Base-by-base conservation (phyloP, 2,113 vertebrate genomes). In the Rhea americana region DNA sequence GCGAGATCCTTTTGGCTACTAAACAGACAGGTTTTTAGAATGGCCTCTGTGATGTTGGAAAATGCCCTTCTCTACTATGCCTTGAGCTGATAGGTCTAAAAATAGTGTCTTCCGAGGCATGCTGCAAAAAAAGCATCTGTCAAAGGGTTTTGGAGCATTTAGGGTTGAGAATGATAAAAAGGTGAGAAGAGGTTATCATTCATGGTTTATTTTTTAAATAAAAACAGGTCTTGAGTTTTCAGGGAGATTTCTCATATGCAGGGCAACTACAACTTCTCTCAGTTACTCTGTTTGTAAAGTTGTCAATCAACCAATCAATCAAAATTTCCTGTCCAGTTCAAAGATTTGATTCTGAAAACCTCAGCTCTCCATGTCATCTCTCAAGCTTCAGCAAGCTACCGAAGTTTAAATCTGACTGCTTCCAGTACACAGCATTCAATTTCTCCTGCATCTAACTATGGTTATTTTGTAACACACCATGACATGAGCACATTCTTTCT, bases 401-500 rank as follows among this genome's bases (percentile, higher is more conserved):
- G 90, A 41, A 67, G 41, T 73, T 90, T 79, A 79, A 85, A 93
- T 77, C 59, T 85, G 76, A 51, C 82, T 93, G 62, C 74, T 77
- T 39, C 7, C n/a, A 88, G 73, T 59, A 85, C 70, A 56, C 70
- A 61, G 70, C 74, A 85, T 80, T 93, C 87, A 81, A 81, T 94
- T 56, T 37, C 90, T 85, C 10, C 68, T 81, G 55, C 50, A 58
- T 90, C 77, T 71, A 82, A 82, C 92, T 50, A 10, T 20, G 50
- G 66, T 20, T 93, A 43, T 93, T 93, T 73, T 70, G 50, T 89
- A 90, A 88, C 81, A 79, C 28, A 61, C 56, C 70, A 56, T 81
- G 88, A 93, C 87, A 93, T 3, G 50, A 87, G 43, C 71, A 56
- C 88, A 94, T 96, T 94, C 93, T 93, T 85, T 63, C 67, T 72